A percentile compares a stretch with the other conserved stretches of the same genome.
phyloP scores from a whole-genome alignment of 2,888 invertebrate genomes.

The Scotopteryx bipunctaria region DNA sequence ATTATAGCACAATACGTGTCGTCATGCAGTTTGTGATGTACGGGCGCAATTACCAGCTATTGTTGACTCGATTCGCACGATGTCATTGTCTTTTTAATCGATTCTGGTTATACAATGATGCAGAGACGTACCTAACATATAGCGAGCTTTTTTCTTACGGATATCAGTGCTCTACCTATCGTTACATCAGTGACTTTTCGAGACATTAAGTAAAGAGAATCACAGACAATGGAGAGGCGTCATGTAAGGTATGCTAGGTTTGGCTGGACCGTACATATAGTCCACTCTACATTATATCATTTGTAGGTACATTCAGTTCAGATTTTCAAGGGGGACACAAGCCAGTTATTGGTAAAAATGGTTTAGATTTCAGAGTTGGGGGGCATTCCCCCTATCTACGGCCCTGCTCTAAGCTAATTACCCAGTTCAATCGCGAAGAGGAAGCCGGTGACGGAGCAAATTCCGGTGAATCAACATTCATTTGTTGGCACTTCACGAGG shows the following conservation, averaged over 20 bases:
- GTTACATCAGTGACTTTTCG: too few species aligned
- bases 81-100: conserved; percentile 50
- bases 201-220: too few species aligned
- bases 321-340: too few species aligned
- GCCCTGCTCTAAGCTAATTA: conserved; percentile 17
- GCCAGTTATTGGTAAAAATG: too few species aligned
- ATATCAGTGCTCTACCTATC: too few species aligned
- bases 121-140: conserved; percentile 17
- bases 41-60: conserved; percentile 41
- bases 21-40: conserved; percentile 35
- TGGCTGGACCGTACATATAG: too few species aligned
- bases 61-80: conserved; percentile 47
- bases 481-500: conserved; percentile 21
- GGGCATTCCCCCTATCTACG: background rate
- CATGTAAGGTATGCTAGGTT: too few species aligned
- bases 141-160: background rate
- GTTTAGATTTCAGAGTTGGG: background rate
- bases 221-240: too few species aligned
- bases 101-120: conserved; percentile 42
- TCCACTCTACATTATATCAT: too few species aligned
- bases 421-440: conserved; percentile 25
- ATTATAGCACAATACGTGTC: conserved; percentile 42
- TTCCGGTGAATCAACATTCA: conserved; percentile 30
- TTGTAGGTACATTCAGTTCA: too few species aligned
- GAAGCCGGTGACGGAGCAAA: conserved; percentile 25